A percentile compares a stretch with the other conserved stretches of the same genome.
These are phyloP conservation scores for Perizoma flavofasciatum DNA, from an alignment of 2,888 invertebrate genomes.

Conservation along the genomic window DNA sequence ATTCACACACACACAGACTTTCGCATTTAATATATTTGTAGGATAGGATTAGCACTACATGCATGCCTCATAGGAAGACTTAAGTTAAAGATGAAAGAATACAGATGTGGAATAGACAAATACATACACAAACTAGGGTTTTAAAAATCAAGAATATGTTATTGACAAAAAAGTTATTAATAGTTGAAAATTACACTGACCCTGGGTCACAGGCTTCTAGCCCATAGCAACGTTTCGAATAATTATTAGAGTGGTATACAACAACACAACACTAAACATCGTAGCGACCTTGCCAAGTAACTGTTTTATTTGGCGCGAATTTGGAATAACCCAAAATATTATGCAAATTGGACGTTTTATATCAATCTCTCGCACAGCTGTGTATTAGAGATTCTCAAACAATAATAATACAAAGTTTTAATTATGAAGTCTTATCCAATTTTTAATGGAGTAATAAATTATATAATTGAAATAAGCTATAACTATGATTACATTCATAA, in stretches of 20 bases:
- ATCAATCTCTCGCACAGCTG: slow-evolving; percentile 53
- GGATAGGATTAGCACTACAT: no score
- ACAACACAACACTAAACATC: slow-evolving; percentile 21
- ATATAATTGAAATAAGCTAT: no score
- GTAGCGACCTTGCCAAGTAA: slow-evolving; percentile 63
- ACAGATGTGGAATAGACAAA: no score
- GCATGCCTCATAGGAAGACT: no score
- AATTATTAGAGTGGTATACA: slow-evolving; percentile 11
- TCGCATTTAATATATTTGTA: no score
- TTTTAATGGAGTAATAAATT: no score
- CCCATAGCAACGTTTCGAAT: slow-evolving; percentile 26
- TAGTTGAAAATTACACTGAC: neutral
- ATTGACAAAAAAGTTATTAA: neutral
- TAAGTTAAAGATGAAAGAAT: no score
- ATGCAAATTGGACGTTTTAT: slow-evolving; percentile 52
- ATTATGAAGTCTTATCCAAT: no score
- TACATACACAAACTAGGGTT: no score
- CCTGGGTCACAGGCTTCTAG: slow-evolving; percentile 8
- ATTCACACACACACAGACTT: no score
- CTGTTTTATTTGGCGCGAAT: slow-evolving; percentile 51
- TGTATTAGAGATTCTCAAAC: slow-evolving; percentile 46
- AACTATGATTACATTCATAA: no score
- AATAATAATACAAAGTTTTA: slow-evolving; percentile 37
- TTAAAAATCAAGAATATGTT: no score
- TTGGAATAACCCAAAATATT: slow-evolving; percentile 57